A percentile compares a stretch with the other conserved stretches of the same genome.
Conservation (phyloP, 2,797 vertebrate species). For the Rhincodon typus region DNA sequence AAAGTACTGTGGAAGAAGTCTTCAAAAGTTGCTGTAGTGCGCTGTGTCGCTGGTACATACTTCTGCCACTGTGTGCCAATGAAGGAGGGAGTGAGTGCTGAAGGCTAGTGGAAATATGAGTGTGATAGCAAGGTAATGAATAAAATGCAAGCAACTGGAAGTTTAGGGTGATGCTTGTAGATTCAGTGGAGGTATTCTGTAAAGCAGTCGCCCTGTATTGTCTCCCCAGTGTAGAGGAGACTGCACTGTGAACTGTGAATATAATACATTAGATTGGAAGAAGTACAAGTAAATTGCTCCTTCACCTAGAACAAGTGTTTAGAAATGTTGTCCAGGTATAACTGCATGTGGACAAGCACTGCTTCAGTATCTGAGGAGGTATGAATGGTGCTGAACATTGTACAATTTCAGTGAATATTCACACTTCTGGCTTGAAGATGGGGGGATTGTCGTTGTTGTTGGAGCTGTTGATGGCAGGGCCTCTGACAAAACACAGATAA, state of each 20-base stretch:
- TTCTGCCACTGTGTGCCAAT: background rate
- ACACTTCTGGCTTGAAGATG: background rate
- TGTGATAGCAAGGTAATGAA: too few relatives aligned
- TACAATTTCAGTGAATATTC: background rate
- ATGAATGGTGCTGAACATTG: background rate
- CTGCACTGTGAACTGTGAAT: too few relatives aligned
- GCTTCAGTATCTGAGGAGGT: background rate
- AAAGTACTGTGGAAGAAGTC: background rate
- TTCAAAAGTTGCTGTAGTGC: background rate
- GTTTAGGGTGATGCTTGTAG: too few relatives aligned
- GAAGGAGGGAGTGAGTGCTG: background rate
- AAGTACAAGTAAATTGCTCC: too few relatives aligned
- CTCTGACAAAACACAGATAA: background rate
- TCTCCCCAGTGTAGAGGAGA: too few relatives aligned
- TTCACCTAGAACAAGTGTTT: background rate
- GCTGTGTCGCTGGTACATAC: background rate
- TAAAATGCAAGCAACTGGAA: too few relatives aligned
- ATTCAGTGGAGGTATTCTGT: background rate
- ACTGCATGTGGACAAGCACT: background rate
- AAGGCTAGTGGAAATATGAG: background rate
- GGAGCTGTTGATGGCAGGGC: background rate
- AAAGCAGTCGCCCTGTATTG: too few relatives aligned
- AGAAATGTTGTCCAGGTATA: background rate
- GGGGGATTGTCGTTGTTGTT: background rate
- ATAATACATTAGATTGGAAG: too few relatives aligned